Evolutionary conservation across 2,797 vertebrate genomes (phyloP).

Genomic region (Parotocinclus haroldoi): DNA sequence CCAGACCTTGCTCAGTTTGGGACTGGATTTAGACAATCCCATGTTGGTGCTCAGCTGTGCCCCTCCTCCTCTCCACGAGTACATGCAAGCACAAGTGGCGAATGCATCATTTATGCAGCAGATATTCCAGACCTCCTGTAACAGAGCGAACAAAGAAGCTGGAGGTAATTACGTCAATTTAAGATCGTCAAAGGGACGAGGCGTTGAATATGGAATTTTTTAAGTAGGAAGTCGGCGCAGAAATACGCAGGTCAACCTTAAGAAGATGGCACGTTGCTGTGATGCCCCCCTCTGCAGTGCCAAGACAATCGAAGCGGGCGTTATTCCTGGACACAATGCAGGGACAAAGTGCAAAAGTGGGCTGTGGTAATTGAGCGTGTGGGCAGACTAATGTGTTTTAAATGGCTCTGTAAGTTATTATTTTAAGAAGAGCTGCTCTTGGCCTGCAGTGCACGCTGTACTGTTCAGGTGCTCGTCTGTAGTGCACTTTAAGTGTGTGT

Average conservation of each 20-base stretch:
- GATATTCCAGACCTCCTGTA: neutral
- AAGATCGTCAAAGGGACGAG: slow-evolving; percentile 45
- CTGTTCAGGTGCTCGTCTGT: slow-evolving; percentile 48
- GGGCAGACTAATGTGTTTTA: slow-evolving; percentile 67
- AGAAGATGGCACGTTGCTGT: slow-evolving; percentile 44
- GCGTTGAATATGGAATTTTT: slow-evolving; percentile 56
- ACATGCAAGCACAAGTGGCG: too few relatives aligned
- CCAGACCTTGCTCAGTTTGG: too few relatives aligned
- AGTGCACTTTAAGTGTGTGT: slow-evolving; percentile 39
- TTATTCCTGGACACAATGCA: slow-evolving; percentile 47
- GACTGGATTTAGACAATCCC: too few relatives aligned
- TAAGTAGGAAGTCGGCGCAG: slow-evolving; percentile 50
- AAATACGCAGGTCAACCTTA: slow-evolving; percentile 36
- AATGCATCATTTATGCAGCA: neutral
- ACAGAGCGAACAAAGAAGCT: slow-evolving; percentile 43
- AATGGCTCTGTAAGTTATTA: slow-evolving; percentile 75
- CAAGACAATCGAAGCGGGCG: slow-evolving; percentile 52
- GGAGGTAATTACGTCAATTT: slow-evolving; percentile 59
- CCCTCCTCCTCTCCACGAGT: neutral
- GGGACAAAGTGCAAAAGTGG: slow-evolving; percentile 68
- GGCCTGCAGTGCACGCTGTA: slow-evolving; percentile 33
- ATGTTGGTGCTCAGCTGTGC: neutral
- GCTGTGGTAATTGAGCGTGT: slow-evolving; percentile 73
- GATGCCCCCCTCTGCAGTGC: slow-evolving; percentile 45
- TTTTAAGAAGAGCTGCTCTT: slow-evolving; percentile 66